These are phyloP conservation scores for Sminthurides bifidus DNA, from an alignment of 1,140 invertebrate species.

Conservation along the genomic window DNA sequence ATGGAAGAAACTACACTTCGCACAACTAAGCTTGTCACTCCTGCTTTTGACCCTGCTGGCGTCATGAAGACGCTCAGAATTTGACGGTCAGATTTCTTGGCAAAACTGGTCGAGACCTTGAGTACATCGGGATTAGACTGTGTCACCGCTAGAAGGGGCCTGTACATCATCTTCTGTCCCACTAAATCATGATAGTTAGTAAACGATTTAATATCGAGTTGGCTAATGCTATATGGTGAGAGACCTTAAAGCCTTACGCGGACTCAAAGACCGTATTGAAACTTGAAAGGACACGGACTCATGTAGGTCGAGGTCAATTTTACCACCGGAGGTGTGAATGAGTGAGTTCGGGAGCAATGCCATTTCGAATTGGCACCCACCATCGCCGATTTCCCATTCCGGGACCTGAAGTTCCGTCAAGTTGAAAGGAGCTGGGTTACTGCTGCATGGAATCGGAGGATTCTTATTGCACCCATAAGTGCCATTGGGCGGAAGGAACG, in stretches of 20 bases:
- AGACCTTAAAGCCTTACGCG: no score
- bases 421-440: no score
- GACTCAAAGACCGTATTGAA: neutral
- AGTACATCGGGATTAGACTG: slow-evolving; percentile 10
- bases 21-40: neutral
- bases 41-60: neutral
- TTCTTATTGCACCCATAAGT: slow-evolving; percentile 2
- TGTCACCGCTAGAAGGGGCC: slow-evolving; percentile 3
- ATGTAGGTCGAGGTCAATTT: slow-evolving; percentile 10
- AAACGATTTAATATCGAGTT: neutral
- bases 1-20: neutral
- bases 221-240: no score
- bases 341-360: neutral
- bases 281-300: slow-evolving; percentile 9
- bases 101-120: neutral
- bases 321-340: slow-evolving; percentile 3
- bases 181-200: neutral
- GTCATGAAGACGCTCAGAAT: neutral
- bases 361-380: slow-evolving; percentile 5
- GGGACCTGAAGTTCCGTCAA: neutral
- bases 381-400: slow-evolving; percentile 8
- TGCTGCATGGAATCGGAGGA: neutral
- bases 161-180: neutral
- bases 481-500: neutral
- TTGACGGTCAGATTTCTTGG: neutral